Conservation (phyloP, 2,113 vertebrate genomes). For the Limnothrissa miodon region DNA sequence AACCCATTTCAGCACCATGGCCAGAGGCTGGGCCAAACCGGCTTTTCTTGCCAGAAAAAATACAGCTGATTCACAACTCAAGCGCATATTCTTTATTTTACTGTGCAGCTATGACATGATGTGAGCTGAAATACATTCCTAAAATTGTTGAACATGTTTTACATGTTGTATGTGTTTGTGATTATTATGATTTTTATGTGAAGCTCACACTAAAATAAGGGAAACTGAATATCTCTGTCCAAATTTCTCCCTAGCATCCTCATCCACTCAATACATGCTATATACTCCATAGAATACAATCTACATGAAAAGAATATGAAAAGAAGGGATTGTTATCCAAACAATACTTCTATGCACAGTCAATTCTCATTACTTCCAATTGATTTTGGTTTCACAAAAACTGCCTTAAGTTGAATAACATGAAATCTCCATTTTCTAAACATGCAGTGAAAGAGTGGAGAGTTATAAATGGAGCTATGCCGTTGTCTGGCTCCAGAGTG, state of each 20-base stretch:
- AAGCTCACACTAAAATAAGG: background rate
- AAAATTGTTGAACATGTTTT: too few relatives aligned
- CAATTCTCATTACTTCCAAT: background rate
- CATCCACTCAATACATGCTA: too few relatives aligned
- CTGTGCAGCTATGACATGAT: background rate
- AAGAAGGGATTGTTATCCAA: background rate
- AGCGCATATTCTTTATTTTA: background rate
- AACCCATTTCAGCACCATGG: background rate
- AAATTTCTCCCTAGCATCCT: too few relatives aligned
- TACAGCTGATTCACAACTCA: background rate
- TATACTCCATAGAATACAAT: too few relatives aligned
- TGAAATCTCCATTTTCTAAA: background rate
- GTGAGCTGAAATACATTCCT: too few relatives aligned
- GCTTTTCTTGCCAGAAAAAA: background rate
- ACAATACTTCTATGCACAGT: background rate
- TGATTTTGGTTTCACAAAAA: conserved; percentile 7
- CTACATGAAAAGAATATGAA: too few relatives aligned
- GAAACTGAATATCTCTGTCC: background rate
- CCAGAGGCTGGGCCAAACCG: background rate
- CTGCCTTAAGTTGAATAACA: background rate
- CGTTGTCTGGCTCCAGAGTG: background rate
- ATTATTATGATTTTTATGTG: too few relatives aligned
- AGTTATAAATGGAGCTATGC: background rate
- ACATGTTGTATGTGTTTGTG: too few relatives aligned
- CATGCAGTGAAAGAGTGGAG: background rate